phyloP scores from a whole-genome alignment of 2,113 vertebrate species.

The Phaetusa simplex region DNA sequence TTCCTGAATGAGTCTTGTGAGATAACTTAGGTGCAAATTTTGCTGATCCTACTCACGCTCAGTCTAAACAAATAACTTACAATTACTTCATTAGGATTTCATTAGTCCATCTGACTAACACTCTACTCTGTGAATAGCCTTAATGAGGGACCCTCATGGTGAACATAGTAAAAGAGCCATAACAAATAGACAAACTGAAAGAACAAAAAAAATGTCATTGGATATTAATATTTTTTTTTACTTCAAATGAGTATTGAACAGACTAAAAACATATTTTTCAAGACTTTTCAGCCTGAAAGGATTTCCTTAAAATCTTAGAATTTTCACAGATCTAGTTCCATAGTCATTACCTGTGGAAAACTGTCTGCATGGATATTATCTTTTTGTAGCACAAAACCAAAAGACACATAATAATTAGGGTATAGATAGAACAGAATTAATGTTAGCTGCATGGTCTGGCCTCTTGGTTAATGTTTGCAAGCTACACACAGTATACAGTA shows the following conservation, averaged over 20 bases:
- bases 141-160: background rate
- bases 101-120: background rate
- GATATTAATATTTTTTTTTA: background rate
- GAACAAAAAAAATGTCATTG: background rate
- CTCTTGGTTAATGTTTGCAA: background rate
- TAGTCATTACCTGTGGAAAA: background rate
- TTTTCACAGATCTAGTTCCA: background rate
- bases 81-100: background rate
- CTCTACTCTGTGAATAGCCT: background rate
- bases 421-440: background rate
- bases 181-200: background rate
- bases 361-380: background rate
- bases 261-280: background rate
- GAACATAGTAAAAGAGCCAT: background rate
- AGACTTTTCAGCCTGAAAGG: background rate
- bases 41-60: background rate
- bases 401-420: background rate
- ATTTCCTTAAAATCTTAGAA: background rate
- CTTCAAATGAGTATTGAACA: background rate
- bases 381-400: background rate
- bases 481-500: background rate
- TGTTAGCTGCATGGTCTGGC: background rate
- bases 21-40: conserved; percentile 5
- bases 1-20: conserved; percentile 5
- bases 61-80: conserved; percentile 4